Conservation (phyloP, 1,140 invertebrate genomes). For the Brachionus sp. region DNA sequence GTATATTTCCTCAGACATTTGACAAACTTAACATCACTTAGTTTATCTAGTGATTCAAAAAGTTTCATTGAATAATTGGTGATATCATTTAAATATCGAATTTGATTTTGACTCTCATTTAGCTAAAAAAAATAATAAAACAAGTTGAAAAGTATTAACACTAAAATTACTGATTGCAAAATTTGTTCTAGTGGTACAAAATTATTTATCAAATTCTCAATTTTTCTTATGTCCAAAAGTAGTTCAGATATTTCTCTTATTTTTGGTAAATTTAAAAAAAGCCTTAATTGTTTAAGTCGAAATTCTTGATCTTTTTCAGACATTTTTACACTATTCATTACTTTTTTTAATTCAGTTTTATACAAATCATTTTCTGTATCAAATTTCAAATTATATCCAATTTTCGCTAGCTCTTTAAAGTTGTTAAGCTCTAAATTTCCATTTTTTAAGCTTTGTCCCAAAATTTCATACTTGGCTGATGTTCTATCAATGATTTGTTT, state of each 20-base stretch:
- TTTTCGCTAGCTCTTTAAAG: background rate
- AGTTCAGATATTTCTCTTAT: background rate
- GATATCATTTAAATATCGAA: background rate
- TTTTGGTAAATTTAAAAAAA: slow-evolving; percentile 13
- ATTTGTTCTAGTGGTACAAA: background rate
- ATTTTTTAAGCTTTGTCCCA: background rate
- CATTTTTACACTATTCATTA: background rate
- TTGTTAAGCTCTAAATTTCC: background rate
- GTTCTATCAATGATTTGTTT: background rate
- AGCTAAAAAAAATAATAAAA: background rate
- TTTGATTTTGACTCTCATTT: background rate
- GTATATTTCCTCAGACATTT: slow-evolving; percentile 21
- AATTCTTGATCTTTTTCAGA: background rate
- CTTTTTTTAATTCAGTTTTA: background rate
- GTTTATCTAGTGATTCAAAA: background rate
- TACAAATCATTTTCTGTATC: background rate
- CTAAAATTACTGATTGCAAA: background rate
- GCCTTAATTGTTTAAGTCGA: slow-evolving; percentile 12
- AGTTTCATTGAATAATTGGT: background rate
- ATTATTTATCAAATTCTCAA: background rate
- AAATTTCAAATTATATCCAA: background rate
- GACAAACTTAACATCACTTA: background rate
- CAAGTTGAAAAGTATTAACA: background rate
- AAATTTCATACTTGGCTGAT: background rate
- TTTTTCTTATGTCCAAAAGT: background rate